Conservation (phyloP, 2,888 invertebrate genomes). For the Aleiodes testaceus region DNA sequence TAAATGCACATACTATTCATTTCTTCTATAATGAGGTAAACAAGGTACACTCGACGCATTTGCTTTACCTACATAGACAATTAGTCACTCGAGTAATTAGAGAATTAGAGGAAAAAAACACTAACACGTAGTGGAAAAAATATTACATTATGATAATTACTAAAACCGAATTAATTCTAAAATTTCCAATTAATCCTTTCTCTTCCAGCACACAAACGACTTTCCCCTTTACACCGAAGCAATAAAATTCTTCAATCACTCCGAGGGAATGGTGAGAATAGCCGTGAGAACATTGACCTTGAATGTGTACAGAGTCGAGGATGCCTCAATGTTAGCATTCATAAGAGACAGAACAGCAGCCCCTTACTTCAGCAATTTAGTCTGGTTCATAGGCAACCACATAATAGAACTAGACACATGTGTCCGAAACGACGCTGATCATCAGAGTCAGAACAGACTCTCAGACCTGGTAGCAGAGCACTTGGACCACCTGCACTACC, state of each 20-base stretch:
- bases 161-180: constrained; percentile 49
- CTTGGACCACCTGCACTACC: constrained; percentile 96
- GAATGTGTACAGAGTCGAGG: constrained; percentile 96
- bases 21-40: constrained; percentile 99
- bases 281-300: constrained; percentile 97
- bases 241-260: constrained; percentile 99
- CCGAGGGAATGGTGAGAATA: constrained; percentile 99
- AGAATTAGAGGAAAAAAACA: not conserved
- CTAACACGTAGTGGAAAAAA: constrained; percentile 17
- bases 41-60: constrained; percentile 58
- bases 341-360: constrained; percentile 97
- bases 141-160: constrained; percentile 40
- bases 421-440: constrained; percentile 95
- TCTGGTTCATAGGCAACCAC: constrained; percentile 99
- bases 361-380: constrained; percentile 98
- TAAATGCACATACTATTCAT: constrained; percentile 98
- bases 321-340: constrained; percentile 95
- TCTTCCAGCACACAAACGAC: constrained; percentile 93
- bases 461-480: constrained; percentile 97
- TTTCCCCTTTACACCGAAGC: constrained; percentile 99
- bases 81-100: not conserved
- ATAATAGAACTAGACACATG: constrained; percentile 96
- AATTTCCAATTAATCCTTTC: constrained; percentile 16
- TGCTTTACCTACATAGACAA: constrained; percentile 26
- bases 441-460: constrained; percentile 91